Evolutionary conservation across 2,888 invertebrate genomes (phyloP), one percentile per base, ranked within the genome.

Genomic region (Heliconius sara): DNA sequence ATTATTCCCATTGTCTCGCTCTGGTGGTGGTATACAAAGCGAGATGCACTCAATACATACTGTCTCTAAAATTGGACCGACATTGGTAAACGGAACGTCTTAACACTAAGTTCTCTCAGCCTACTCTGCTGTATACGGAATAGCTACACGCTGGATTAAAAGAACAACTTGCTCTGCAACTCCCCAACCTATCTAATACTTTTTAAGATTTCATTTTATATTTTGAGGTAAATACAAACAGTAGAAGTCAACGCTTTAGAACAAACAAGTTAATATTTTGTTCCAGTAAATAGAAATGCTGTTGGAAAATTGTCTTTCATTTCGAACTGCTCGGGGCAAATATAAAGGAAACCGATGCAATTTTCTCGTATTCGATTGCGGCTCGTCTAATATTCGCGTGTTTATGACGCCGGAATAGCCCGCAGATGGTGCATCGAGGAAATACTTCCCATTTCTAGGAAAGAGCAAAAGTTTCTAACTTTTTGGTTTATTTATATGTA

Each of bases 321-420:
- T 72, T 72, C 27, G 27, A 73, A 52, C 60, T 75, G 27, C 80
- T 79, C 66, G 27, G 63, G 73, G 67, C 66, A 72, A 77, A 79
- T 81, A 79, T 79, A 72, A 77, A 79, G 57, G 77, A 76, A 78
- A 71, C 63, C 81, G 79, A 79, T 78, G 77, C 79, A 79, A 79
- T 79, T 79, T 77, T 77, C 65, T 66, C 75, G 75, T 78, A 75
- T 77, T 78, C 81, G 79, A 79, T 79, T 65, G 77, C 67, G 65
- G 52, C 73, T 73, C 63, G 52, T 81, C 81, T 81, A 77, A 81
- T 81, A 79, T 77, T 77, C 73, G 74, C 70, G 79, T 77, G 70
- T 71, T 81, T 81, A 77, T 77, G 60, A 63, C 78, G 60, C 30
- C 66, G 70, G 60, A 52, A 74, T 39, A 52, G 79, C 71, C 76